Conservation (phyloP, 2,797 vertebrate genomes). For the Cynodonichthys magdalenae region DNA sequence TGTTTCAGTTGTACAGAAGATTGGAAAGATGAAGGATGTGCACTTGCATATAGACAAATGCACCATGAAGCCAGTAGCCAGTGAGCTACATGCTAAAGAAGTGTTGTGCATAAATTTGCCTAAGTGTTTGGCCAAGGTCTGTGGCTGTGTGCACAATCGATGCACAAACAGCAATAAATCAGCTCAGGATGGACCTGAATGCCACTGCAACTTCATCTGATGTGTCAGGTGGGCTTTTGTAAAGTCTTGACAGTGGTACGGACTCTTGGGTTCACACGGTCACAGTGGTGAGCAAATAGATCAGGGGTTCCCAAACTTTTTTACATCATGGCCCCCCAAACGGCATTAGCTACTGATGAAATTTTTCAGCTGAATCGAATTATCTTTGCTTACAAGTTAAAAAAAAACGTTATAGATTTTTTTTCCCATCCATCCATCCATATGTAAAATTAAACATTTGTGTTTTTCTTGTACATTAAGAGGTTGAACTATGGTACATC, state of each 20-base stretch:
- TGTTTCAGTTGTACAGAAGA: conserved; percentile 56
- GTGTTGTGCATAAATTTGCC: conserved; percentile 73
- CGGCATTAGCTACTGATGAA: conserved; percentile 1
- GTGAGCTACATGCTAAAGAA: conserved; percentile 75
- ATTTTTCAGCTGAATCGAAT: no score
- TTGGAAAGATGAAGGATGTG: conserved; percentile 43
- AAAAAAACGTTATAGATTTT: no score
- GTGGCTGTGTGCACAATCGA: conserved; percentile 62
- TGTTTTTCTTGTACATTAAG: not conserved
- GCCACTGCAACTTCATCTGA: conserved; percentile 61
- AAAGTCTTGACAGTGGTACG: conserved; percentile 23
- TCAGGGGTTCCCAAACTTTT: not conserved
- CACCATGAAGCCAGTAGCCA: conserved; percentile 42
- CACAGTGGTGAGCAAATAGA: conserved; percentile 2
- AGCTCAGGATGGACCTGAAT: conserved; percentile 49
- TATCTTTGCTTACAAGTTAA: no score
- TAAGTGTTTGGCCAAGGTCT: conserved; percentile 73
- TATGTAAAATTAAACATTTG: not conserved
- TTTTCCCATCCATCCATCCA: no score
- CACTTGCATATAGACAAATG: conserved; percentile 14
- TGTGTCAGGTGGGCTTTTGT: conserved; percentile 62
- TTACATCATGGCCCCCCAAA: no score
- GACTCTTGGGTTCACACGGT: not conserved
- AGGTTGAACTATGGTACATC: not conserved
- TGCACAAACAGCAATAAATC: conserved; percentile 73